Base-by-base conservation (phyloP, 2,888 invertebrate species). In the Brassicogethes aeneus region DNA sequence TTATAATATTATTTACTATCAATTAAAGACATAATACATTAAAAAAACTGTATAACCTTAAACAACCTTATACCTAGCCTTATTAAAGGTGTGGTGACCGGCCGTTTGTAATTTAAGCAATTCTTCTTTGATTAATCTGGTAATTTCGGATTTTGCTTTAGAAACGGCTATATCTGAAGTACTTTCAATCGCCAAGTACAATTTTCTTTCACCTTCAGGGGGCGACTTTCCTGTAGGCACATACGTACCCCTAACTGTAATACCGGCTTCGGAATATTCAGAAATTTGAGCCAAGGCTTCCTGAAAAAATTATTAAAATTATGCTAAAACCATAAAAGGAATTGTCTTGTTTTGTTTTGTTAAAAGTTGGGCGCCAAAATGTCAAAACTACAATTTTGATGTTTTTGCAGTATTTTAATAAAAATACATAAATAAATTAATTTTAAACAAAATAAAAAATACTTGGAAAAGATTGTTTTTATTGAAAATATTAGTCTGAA, bases 151-250 rank as follows among this genome's bases (percentile, higher is more conserved):
- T 69, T 94, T 94, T 1, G 96, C 96, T 66, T 93, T 93, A 39
- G 90, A 87, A 8, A 96, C 91, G 1, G 96, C 92, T 48, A 96
- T 75, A 64, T 99, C 97, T 58, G 90, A 93, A 2, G 95, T 94
- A 56, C 96, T 95, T 66, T 99, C 97, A 55, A 99, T 95, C n/a
- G 96, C 95, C 51, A 99, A 75, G 69, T 96, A 99, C 1, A 99
- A 73, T 63, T 96, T 97, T 14, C 96, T 73, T 59, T 99, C 97
- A 16, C 92, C 92, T 51, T 93, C 93, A 0, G 92, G 91, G 0
- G 91, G 85, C 10, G 77, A 73, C 65, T 94, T 92, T 43, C 94
- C 94, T 1, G 87, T 80, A 0, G 85, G 85, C 7, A 93, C 93
- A 61, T 91, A 92, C 0, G 95, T 95, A n/a, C 99, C 99, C 32